Base-by-base conservation (phyloP, 2,797 vertebrate species). In the Chromobotia macracanthus region DNA sequence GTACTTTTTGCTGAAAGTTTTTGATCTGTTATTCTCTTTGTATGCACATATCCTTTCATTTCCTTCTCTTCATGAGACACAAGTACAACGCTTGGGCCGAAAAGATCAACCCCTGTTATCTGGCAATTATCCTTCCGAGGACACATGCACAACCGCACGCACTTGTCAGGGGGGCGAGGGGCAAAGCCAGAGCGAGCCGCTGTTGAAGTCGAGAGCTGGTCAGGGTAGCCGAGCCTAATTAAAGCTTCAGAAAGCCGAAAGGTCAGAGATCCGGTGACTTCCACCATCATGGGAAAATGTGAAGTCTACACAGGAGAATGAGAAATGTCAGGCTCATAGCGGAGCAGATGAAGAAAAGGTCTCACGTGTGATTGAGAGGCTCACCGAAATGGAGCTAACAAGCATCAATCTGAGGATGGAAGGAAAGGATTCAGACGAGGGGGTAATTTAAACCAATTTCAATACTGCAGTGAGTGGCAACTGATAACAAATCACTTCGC, bases 1-100 rank as follows among this genome's bases (percentile, higher is more conserved):
- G 72, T 58, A 51, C 41, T 76, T 76, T 65, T 60, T 13, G 23
- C 23, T 0, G 0, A 77, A 25, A 11, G 31, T 19, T 53, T 79
- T 70, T 82, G 50, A 84, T 85, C 58, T 60, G 21, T 41, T 73
- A 86, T 86, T 86, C 80, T 79, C 70, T 84, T 84, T 84, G 51
- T 81, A 48, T 53, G 79, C 1, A 5, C 50, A 23, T 18, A 60
- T 55, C 58, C 56, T 67, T 63, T 75, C 67, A 53, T 66, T 76
- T 44, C 55, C 23, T 25, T 0, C 53, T 65, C 35, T 70, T 48
- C 46, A 28, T 38, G 38, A 56, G 55, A 66, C 28, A 69, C 66
- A 50, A 68, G 66, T 58, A 70, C 10, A 53, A 19, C 18, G 44
- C 55, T 58, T 68, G 13, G 23, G 38, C 3, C 18, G 23, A 64